These are phyloP conservation scores for Criorhina ranunculi DNA, from an alignment of 2,888 invertebrate genomes.

Conservation along the genomic window DNA sequence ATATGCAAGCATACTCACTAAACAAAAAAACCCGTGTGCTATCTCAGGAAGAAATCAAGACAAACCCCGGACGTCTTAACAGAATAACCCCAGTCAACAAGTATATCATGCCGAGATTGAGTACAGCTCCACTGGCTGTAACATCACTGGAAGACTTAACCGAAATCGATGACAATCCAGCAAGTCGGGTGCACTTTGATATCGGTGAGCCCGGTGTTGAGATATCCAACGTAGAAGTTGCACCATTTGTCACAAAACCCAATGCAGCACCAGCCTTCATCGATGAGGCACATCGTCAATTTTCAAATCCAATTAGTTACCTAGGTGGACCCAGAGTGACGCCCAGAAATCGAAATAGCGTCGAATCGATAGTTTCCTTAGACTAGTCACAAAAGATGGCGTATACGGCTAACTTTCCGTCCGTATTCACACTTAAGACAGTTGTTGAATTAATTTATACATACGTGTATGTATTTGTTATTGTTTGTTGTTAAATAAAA, in stretches of 20 bases:
- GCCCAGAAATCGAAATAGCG: constrained; percentile 86
- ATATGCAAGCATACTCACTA: constrained; percentile 77
- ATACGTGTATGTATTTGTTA: not conserved
- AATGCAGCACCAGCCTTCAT: constrained; percentile 85
- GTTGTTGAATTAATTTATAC: too few species aligned
- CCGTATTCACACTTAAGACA: too few species aligned
- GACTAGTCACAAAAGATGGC: constrained; percentile 86
- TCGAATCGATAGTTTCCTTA: constrained; percentile 89
- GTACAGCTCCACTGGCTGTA: constrained; percentile 39
- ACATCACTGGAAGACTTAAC: constrained; percentile 65
- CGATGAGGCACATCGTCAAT: constrained; percentile 85
- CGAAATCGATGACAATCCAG: constrained; percentile 38
- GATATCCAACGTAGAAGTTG: constrained; percentile 77
- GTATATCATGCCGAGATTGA: constrained; percentile 8
- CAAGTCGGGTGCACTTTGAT: constrained; percentile 8
- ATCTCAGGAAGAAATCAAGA: constrained; percentile 65
- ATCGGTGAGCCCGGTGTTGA: constrained; percentile 23
- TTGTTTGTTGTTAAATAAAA: constrained; percentile 14
- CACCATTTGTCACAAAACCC: constrained; percentile 78
- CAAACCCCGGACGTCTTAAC: not conserved
- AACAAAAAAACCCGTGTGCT: constrained; percentile 75
- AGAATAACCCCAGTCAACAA: constrained; percentile 22
- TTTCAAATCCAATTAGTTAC: constrained; percentile 89
- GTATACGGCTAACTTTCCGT: constrained; percentile 33
- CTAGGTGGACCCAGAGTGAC: constrained; percentile 87